Conservation (phyloP, 2,797 vertebrate genomes). For the Limosa lapponica region DNA sequence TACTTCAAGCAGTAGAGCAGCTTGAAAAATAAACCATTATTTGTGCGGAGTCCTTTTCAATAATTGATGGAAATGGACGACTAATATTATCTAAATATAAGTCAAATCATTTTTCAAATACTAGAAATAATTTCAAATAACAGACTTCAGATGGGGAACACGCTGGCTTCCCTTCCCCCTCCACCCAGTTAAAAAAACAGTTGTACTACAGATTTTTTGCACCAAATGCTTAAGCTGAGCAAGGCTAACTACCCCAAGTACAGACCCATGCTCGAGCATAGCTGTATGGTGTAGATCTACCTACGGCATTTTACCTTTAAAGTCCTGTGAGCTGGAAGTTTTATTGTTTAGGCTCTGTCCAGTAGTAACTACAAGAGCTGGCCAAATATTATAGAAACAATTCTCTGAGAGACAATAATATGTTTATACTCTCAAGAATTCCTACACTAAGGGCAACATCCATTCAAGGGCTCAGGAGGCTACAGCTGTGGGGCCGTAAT, state of each 20-base stretch:
- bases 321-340: background rate
- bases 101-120: background rate
- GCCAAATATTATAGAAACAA: background rate
- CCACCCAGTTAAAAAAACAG: background rate
- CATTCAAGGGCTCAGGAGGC: background rate
- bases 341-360: background rate
- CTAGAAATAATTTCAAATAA: background rate
- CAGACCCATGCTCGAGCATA: background rate
- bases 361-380: background rate
- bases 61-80: background rate
- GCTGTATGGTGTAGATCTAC: background rate
- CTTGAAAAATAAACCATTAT: background rate
- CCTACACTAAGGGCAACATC: background rate
- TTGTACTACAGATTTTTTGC: background rate
- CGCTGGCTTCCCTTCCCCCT: fast-evolving
- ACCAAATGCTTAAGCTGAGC: background rate
- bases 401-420: background rate
- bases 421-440: background rate
- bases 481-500: background rate
- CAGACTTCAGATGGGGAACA: background rate
- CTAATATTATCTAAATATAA: background rate
- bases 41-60: background rate
- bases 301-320: background rate
- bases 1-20: background rate
- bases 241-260: background rate